These are phyloP conservation scores for Chiloscyllium plagiosum DNA, from an alignment of 2,113 vertebrate genomes.

Conservation along the genomic window DNA sequence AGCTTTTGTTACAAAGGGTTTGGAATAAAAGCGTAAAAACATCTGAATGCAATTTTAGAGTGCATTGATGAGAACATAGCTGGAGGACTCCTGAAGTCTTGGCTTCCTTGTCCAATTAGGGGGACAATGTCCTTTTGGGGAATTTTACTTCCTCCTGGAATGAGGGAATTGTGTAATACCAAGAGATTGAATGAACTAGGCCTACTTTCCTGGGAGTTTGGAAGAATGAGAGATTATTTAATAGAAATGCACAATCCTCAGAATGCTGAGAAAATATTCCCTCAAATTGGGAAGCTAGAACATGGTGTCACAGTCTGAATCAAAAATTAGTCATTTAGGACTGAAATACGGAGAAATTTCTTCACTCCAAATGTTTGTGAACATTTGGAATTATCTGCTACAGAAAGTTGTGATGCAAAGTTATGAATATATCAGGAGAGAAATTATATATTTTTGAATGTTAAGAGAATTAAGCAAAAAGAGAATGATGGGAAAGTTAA, in stretches of 20 bases:
- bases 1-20: not conserved
- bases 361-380: too few species aligned
- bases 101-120: not conserved
- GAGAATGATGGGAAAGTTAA: not conserved
- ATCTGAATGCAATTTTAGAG: not conserved
- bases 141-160: not conserved
- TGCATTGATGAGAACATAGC: not conserved
- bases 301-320: too few species aligned
- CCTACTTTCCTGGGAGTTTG: too few species aligned
- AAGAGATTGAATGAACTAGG: not conserved
- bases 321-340: too few species aligned
- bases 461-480: not conserved
- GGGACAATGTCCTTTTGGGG: not conserved
- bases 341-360: too few species aligned
- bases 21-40: not conserved
- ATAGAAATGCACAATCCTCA: too few species aligned
- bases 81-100: not conserved
- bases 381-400: too few species aligned
- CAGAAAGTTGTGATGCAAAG: too few species aligned
- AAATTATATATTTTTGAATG: not conserved
- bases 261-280: too few species aligned
- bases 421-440: not conserved
- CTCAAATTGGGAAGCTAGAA: too few species aligned
- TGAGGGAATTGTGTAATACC: not conserved
- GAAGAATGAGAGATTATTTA: too few species aligned